Percentiles rank a stretch among this genome's conserved stretches.
Conservation (phyloP, 2,113 vertebrate genomes). For the Romanogobio albipinnatus region DNA sequence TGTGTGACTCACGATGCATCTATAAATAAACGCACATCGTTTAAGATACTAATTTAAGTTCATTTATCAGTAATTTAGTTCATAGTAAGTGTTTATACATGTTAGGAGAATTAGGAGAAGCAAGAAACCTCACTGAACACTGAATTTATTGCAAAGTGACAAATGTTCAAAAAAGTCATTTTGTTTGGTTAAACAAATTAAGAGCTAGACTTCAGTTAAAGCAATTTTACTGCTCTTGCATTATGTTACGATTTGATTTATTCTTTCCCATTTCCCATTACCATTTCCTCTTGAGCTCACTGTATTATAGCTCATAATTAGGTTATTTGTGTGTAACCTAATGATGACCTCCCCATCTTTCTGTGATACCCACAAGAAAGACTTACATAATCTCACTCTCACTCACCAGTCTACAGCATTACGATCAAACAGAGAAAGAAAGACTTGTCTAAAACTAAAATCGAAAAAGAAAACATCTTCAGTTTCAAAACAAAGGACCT, state of each 20-base stretch:
- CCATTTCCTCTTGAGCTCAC: neutral
- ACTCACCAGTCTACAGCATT: neutral
- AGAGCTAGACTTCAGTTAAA: too few species aligned
- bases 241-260: neutral
- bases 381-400: constrained; percentile 7
- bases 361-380: constrained; percentile 21
- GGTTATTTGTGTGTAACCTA: neutral
- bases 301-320: neutral
- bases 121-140: neutral
- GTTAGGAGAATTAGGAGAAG: too few species aligned
- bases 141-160: neutral
- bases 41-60: neutral
- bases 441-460: neutral
- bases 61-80: neutral
- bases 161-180: neutral
- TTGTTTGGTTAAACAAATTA: neutral
- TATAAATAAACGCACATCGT: neutral
- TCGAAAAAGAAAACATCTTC: neutral
- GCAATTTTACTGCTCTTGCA: neutral
- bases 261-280: neutral
- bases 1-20: neutral
- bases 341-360: constrained; percentile 3
- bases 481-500: neutral
- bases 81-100: neutral
- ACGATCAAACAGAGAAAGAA: neutral